phyloP scores from a whole-genome alignment of 64 coral and sea anemone genomes.

The Actinia tenebrosa region DNA sequence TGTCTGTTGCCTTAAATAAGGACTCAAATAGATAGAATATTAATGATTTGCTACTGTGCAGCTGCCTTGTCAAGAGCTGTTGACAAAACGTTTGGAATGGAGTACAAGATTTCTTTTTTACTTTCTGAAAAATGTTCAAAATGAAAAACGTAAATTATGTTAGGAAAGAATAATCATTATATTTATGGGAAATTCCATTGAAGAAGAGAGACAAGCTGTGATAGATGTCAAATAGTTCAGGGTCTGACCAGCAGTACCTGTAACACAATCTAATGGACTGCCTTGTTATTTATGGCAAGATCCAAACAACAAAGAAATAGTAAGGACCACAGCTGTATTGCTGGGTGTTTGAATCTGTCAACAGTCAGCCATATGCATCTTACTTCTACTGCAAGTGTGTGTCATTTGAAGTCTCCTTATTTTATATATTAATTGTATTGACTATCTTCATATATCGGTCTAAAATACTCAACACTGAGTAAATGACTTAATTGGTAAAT shows the following conservation, averaged over 20 bases:
- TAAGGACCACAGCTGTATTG: not conserved
- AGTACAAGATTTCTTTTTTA: not conserved
- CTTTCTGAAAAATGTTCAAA: not conserved
- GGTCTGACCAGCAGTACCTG: not conserved
- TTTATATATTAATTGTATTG: not conserved
- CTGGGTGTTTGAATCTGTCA: not conserved
- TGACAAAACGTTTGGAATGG: not conserved
- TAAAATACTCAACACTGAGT: too few species aligned
- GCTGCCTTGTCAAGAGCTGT: not conserved
- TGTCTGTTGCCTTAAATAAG: not conserved
- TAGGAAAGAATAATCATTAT: not conserved
- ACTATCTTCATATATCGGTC: not conserved
- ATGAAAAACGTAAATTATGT: not conserved
- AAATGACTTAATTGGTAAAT: too few species aligned
- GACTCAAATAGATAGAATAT: not conserved
- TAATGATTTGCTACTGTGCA: not conserved
- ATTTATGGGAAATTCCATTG: not conserved
- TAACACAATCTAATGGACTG: not conserved
- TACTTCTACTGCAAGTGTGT: not conserved
- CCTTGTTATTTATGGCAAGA: not conserved
- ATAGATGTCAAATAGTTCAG: not conserved
- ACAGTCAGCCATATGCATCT: not conserved
- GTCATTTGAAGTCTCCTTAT: too few species aligned
- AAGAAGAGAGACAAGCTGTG: not conserved
- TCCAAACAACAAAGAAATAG: not conserved